Evolutionary conservation across 2,797 vertebrate species (phyloP), one percentile per base, ranked within the genome.

Genomic region (Champsocephalus gunnari): DNA sequence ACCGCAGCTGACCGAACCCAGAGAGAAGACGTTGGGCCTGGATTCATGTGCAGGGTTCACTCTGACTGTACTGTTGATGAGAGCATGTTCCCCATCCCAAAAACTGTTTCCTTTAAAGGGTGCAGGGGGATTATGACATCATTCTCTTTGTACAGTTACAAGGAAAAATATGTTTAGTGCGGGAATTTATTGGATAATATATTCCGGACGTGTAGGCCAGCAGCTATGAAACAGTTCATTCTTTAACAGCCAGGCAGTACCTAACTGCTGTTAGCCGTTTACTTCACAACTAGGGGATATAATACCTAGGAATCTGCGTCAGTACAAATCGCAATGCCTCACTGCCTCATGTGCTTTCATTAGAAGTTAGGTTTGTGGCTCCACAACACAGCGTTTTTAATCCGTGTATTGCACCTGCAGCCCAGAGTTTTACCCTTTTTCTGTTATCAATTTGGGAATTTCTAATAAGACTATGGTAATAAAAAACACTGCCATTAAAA

Each of bases 91-190:
- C 72, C 72, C 81, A 68, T 61, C 57, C 56, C 54, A 79, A 68
- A 63, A 82, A 79, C 16, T 57, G 47, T 88, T 86, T 84, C 77
- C 80, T 93, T 88, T 89, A 82, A 92, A 84, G 82, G 76, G 17
- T 70, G 63, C 65, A 56, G 16, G 6, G 79, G 81, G 77, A 86
- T 78, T 68, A 90, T 90, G 91, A 92, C 85, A 87, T 92, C 83
- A 92, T 76, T 34, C 62, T 75, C 73, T 86, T 81, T 86, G 75
- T 77, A 73, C 77, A 82, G 78, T 88, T 77, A 75, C 2, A 54
- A 74, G 88, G 80, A 72, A 88, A 90, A 84, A 77, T 84, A 79
- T 77, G 77, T 88, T 80, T 78, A 62, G 50, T 72, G 68, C 82
- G 80, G 87, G 85, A 85, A 79, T 89, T 87, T 55, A 72, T 75